phyloP scores from a whole-genome alignment of 2,888 invertebrate genomes.

The Polymixis lichenea region DNA sequence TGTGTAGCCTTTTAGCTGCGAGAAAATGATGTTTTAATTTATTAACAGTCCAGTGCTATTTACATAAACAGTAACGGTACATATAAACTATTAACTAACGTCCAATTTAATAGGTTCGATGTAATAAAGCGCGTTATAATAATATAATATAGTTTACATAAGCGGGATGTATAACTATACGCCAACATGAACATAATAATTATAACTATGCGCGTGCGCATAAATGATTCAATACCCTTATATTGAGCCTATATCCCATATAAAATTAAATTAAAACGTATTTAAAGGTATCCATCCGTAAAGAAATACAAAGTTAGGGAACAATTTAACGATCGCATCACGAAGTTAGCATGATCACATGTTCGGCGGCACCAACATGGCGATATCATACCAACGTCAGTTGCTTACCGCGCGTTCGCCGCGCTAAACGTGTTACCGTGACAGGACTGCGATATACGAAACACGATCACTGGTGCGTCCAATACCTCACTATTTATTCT shows the following conservation, averaged over 20 bases:
- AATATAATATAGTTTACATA: constrained; percentile 36
- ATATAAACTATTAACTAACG: constrained; percentile 33
- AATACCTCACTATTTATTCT: constrained; percentile 64
- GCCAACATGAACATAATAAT: constrained; percentile 26
- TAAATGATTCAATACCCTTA: not conserved
- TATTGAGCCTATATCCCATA: not conserved
- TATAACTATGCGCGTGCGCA: constrained; percentile 58
- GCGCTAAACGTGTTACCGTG: constrained; percentile 80
- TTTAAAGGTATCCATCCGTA: constrained; percentile 25
- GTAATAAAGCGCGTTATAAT: constrained; percentile 40
- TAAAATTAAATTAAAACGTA: constrained; percentile 4
- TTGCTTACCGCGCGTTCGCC: constrained; percentile 82
- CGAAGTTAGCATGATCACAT: constrained; percentile 85
- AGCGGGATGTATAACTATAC: constrained; percentile 31
- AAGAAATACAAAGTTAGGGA: constrained; percentile 57
- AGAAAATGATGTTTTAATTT: constrained; percentile 23
- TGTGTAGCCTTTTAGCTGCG: constrained; percentile 12
- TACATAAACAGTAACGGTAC: constrained; percentile 17
- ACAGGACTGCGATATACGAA: constrained; percentile 65
- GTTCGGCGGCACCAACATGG: constrained; percentile 84
- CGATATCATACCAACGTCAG: constrained; percentile 75
- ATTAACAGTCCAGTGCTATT: constrained; percentile 24
- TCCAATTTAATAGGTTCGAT: constrained; percentile 34
- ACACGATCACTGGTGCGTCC: constrained; percentile 82
- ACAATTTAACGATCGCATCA: constrained; percentile 80